Evolutionary conservation across 1,140 invertebrate species (phyloP).

Genomic region (Ips typographus): DNA sequence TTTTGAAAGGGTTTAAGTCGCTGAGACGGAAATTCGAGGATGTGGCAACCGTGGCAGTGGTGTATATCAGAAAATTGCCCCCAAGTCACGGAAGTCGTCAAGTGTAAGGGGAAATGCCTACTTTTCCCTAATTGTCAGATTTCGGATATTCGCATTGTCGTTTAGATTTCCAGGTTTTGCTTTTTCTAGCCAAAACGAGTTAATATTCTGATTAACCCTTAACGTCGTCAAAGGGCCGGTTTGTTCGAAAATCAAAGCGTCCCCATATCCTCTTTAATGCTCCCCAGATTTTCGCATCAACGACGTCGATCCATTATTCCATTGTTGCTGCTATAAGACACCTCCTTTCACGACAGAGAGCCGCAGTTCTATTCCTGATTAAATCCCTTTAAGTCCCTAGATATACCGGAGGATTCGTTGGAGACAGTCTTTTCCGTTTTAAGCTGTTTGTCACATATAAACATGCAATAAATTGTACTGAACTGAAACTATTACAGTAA

Average conservation of each 20-base stretch:
- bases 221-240: slow-evolving; percentile 1
- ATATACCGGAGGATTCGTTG: slow-evolving; percentile 23
- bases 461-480: no score
- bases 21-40: neutral
- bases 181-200: neutral
- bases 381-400: slow-evolving; percentile 30
- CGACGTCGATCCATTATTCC: slow-evolving; percentile 19
- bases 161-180: neutral
- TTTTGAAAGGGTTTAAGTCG: slow-evolving; percentile 6
- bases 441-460: slow-evolving; percentile 3
- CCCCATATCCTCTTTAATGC: slow-evolving; percentile 22
- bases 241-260: slow-evolving; percentile 21
- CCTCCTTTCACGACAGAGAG: slow-evolving; percentile 28
- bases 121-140: slow-evolving; percentile 33
- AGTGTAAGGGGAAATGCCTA: slow-evolving; percentile 31
- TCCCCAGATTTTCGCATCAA: slow-evolving; percentile 27
- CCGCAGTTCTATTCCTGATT: slow-evolving; percentile 15
- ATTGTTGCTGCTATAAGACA: slow-evolving; percentile 33
- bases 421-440: slow-evolving; percentile 14
- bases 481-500: no score
- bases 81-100: slow-evolving; percentile 18
- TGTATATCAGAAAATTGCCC: slow-evolving; percentile 22
- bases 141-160: slow-evolving; percentile 19
- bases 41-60: neutral
- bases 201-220: slow-evolving; percentile 9